These are phyloP conservation scores for Psittacus erithacus DNA, from an alignment of 2,113 vertebrate genomes.

Conservation along the genomic window DNA sequence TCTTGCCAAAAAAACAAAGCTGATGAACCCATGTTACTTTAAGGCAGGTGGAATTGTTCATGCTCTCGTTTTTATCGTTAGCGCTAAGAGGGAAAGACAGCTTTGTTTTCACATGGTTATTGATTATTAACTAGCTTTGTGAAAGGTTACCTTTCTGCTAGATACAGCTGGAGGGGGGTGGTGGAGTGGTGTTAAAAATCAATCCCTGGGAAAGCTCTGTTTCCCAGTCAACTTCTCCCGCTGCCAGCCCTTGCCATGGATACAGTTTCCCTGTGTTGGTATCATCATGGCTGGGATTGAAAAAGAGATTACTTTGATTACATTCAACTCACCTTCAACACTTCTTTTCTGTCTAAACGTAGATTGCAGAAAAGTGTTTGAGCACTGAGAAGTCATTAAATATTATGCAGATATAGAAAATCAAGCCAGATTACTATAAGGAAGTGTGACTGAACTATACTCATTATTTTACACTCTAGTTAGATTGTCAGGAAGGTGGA, in stretches of 20 bases:
- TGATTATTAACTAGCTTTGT: slow-evolving; percentile 81
- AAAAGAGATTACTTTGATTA: neutral
- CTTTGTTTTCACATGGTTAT: slow-evolving; percentile 78
- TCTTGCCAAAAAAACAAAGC: neutral
- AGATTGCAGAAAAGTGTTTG: neutral
- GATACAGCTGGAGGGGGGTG: slow-evolving; percentile 20
- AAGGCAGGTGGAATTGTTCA: slow-evolving; percentile 38
- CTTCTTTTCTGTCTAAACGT: neutral
- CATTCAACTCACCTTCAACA: neutral
- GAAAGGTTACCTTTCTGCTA: slow-evolving; percentile 69
- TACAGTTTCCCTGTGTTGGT: neutral
- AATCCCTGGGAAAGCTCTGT: slow-evolving; percentile 65
- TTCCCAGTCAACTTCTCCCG: slow-evolving; percentile 45
- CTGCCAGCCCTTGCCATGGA: neutral
- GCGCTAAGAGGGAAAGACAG: slow-evolving; percentile 39
- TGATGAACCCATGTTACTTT: slow-evolving; percentile 10
- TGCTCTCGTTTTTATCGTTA: slow-evolving; percentile 62
- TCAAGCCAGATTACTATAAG: neutral
- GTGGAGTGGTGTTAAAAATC: slow-evolving; percentile 65
- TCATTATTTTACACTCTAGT: neutral
- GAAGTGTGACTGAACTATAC: neutral
- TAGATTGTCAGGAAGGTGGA: neutral
- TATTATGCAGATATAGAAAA: neutral
- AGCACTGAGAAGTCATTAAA: neutral
- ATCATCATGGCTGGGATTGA: neutral